Evolutionary conservation across 2,888 invertebrate species (phyloP).

Genomic region (Heliconius sara): DNA sequence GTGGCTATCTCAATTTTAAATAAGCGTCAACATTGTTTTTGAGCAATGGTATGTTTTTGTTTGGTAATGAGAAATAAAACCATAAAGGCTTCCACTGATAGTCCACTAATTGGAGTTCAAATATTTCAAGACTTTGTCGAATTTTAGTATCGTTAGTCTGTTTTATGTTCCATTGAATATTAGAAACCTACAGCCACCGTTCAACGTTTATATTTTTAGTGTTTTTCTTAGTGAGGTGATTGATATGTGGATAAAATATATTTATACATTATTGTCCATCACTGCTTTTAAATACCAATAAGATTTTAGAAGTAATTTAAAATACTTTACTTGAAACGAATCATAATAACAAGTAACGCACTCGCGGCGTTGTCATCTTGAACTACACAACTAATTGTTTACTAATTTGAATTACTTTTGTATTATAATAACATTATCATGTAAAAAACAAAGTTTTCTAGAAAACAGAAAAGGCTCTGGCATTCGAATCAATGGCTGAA

Average conservation of each 20-base stretch:
- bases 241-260: neutral
- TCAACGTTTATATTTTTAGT: constrained; percentile 4
- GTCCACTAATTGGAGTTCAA: constrained; percentile 50
- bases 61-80: constrained; percentile 45
- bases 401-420: too few species aligned
- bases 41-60: constrained; percentile 50
- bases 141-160: constrained; percentile 31
- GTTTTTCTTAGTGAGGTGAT: neutral
- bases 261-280: too few species aligned
- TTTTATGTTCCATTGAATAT: constrained; percentile 1
- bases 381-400: too few species aligned
- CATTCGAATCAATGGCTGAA: too few species aligned
- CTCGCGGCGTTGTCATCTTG: too few species aligned
- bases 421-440: too few species aligned
- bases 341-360: too few species aligned
- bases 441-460: too few species aligned
- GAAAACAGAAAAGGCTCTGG: too few species aligned
- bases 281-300: too few species aligned
- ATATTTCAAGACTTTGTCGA: constrained; percentile 48
- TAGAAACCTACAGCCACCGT: constrained; percentile 19
- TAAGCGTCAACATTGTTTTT: constrained; percentile 50
- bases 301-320: too few species aligned
- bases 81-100: constrained; percentile 38
- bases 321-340: too few species aligned
- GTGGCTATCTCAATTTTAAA: constrained; percentile 51